A percentile compares a stretch with the other conserved stretches of the same genome.
These are phyloP conservation scores for Tapirus indicus DNA, from an alignment of 2,797 vertebrate species.

Conservation along the genomic window DNA sequence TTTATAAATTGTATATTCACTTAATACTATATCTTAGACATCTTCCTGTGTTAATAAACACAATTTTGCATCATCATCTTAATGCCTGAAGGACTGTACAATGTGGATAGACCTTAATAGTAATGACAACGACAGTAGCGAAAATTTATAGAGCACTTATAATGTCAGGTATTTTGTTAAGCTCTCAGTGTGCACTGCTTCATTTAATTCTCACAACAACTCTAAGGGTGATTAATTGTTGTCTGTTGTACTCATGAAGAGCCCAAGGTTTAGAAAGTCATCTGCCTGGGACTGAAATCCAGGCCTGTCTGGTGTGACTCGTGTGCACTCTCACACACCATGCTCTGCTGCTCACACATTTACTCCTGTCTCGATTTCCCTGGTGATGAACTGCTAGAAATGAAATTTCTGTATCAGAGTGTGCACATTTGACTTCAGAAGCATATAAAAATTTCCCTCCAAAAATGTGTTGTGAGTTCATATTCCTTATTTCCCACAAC, in stretches of 20 bases:
- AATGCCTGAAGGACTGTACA: background rate
- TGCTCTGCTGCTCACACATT: background rate
- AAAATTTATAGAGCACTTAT: background rate
- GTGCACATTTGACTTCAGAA: background rate
- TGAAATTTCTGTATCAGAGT: background rate
- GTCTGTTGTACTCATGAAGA: background rate
- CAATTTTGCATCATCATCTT: background rate
- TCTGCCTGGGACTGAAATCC: background rate
- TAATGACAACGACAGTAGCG: background rate
- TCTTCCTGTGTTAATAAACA: background rate
- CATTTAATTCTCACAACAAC: constrained; percentile 1
- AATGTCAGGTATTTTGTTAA: background rate
- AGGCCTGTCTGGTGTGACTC: background rate
- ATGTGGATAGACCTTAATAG: background rate
- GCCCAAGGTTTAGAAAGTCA: background rate
- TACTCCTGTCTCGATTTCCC: background rate
- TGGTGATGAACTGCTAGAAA: background rate
- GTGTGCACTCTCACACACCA: accelerated
- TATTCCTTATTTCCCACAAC: background rate
- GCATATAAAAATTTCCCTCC: background rate
- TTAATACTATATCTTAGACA: background rate
- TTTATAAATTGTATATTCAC: background rate
- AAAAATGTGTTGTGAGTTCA: background rate
- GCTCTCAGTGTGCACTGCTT: background rate
- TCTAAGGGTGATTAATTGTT: background rate